Evolutionary conservation across 2,797 vertebrate genomes (phyloP), one percentile per base, ranked within the genome.

Genomic region (Hipposideros larvatus): DNA sequence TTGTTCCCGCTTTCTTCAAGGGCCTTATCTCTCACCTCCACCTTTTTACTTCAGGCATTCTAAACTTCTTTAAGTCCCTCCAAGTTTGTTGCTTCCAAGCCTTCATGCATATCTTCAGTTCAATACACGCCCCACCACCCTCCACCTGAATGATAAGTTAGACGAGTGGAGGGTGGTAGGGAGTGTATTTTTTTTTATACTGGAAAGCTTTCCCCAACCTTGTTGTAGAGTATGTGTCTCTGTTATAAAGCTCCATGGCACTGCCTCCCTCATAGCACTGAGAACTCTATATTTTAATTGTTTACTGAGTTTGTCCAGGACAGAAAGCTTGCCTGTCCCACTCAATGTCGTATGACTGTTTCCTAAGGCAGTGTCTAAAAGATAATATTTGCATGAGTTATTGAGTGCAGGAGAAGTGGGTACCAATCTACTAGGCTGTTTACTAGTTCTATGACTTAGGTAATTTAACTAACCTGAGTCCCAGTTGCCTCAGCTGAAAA

Each of bases 261-360:
- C 68, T 93, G 53, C 48, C 55, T 78, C 59, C 57, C 21, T 95
- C 3, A 11, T 26, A 53, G 57, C 63, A 74, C n/a, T 59, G 34
- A 93, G 88, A 88, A 91, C 28, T 96, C 65, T 93, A 4, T 90
- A 71, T 87, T 96, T 90, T 91, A 91, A 79, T 86, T 87, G 46
- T 91, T 97, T 80, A 57, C 84, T 95, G 79, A 93, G 51, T 95
- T 77, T 95, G 65, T 89, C 34, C 18, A 77, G 37, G 61, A 53
- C 22, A 31, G 41, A 93, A 87, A 77, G 26, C 43, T 88, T 57
- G 13, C 82, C 71, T 92, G 53, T 83, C 73, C 63, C 57, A 85
- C 34, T 90, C 8, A 66, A 18, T 57, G 24, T 66, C 48, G 2
- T 43, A 66, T 75, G 51, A 34, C 53, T 19, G n/a, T 16, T 93